phyloP scores from a whole-genome alignment of 30 jellyfish, hydroid and myxozoan species.

The Mastigias papua region DNA sequence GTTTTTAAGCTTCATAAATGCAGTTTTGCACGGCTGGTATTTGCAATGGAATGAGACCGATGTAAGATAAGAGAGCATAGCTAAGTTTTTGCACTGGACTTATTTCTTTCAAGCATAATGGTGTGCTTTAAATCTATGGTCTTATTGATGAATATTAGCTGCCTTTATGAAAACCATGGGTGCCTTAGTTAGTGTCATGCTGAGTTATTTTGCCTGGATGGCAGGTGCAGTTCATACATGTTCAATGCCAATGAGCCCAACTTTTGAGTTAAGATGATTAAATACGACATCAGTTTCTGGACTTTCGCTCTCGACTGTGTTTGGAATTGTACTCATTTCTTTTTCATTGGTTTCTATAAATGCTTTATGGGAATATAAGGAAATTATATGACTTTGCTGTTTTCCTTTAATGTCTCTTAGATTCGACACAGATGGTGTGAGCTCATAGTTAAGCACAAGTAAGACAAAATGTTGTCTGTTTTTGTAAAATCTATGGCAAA shows the following conservation, averaged over 20 bases:
- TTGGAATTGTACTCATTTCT: background rate
- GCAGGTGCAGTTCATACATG: background rate
- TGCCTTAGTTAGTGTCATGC: background rate
- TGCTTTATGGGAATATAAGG: background rate
- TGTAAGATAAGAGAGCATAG: background rate
- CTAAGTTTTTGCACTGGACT: background rate
- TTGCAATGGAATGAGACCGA: background rate
- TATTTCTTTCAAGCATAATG: background rate
- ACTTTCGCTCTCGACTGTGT: background rate
- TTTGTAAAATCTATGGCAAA: background rate
- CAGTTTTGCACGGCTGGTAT: background rate
- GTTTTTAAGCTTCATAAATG: background rate
- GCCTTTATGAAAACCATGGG: background rate
- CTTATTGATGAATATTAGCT: background rate
- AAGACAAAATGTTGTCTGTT: background rate
- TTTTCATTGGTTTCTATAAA: background rate
- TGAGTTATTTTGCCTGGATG: background rate
- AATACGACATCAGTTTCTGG: background rate
- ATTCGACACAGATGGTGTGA: conserved; percentile 93
- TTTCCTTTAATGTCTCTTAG: conserved; percentile 18
- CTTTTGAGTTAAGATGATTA: background rate
- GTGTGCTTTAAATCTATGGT: background rate
- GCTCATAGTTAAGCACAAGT: conserved; percentile 72
- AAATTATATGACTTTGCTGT: background rate
- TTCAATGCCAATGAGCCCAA: background rate